These are phyloP conservation scores for Bambusicola thoracicus DNA, from an alignment of 2,113 vertebrate species.

Conservation along the genomic window DNA sequence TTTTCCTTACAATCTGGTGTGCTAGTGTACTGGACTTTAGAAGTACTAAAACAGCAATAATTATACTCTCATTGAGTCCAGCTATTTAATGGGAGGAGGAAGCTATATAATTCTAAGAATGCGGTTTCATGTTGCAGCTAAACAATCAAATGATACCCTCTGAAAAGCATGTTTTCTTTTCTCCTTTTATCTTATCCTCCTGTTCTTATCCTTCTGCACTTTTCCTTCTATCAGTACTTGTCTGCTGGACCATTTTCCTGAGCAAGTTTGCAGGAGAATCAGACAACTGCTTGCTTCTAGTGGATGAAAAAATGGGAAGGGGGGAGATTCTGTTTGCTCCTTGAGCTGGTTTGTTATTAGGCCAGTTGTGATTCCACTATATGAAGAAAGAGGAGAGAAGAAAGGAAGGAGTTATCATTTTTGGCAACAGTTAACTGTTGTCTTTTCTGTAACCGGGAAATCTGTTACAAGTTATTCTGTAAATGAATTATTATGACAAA, in stretches of 20 bases:
- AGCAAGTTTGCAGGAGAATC: too few species aligned
- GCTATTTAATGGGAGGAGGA: neutral
- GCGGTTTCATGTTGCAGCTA: neutral
- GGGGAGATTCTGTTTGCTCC: neutral
- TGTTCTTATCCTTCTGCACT: neutral
- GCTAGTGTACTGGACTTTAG: neutral
- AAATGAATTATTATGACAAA: neutral
- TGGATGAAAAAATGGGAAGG: neutral
- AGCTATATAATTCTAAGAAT: neutral
- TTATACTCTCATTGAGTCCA: neutral
- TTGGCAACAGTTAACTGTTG: neutral
- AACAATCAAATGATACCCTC: neutral
- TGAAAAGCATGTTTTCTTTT: neutral
- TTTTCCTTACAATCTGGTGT: neutral
- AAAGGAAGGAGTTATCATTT: neutral
- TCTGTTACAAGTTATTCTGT: neutral
- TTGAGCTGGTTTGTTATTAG: neutral
- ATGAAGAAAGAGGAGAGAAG: neutral
- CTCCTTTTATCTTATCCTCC: neutral
- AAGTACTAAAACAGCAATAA: neutral
- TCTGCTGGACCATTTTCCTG: neutral
- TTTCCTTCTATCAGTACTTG: neutral
- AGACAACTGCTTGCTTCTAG: neutral
- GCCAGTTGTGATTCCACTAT: neutral
- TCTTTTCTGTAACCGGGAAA: neutral